Evolutionary conservation across 2,113 vertebrate genomes (phyloP), one percentile per base, ranked within the genome.

Genomic region (Lasiurus cinereus): DNA sequence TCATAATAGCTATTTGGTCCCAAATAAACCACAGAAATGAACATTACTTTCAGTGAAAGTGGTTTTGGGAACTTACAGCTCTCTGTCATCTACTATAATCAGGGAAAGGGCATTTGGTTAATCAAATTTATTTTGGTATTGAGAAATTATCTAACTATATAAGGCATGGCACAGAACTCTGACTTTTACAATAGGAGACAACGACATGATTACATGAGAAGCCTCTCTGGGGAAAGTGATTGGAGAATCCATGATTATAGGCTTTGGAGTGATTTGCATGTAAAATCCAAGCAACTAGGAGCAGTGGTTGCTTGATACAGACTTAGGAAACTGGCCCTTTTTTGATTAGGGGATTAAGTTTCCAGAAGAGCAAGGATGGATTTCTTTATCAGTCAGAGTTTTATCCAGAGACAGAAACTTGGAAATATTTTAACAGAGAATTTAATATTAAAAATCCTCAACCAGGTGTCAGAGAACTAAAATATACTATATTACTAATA

Each of bases 51-150:
- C 56, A 72, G 1, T 8, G 5, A 8, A 85, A 80, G 33, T 46
- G 9, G 7, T 67, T 52, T 86, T 5, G n/a, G 13, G 54, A 64
- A 66, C 39, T 83, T 83, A 85, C 2, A 82, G 22, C 8, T 79
- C 24, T 91, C 48, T 31, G 24, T 74, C 19, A 74, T 85, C 36
- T 59, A 69, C 85, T 59, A 69, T 85, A 74, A 95, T 69, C 83
- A 89, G 18, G 31, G 31, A 91, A 91, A 96, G 69, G 64, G 19
- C 16, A 52, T 77, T 84, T 39, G 29, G 19, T 52, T 84, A 91
- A 88, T 93, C 82, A 67, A 59, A 92, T 90, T 91, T 74, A 80
- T 50, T 93, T 91, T 93, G 77, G 50, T 33, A 36, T 62, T 91
- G 50, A 90, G 78, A 88, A 93, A 83, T 91, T 90, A 39, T 83